Evolutionary conservation across 1,140 invertebrate species (phyloP), one percentile per base, ranked within the genome.

Genomic region (Leptopilina boulardi): DNA sequence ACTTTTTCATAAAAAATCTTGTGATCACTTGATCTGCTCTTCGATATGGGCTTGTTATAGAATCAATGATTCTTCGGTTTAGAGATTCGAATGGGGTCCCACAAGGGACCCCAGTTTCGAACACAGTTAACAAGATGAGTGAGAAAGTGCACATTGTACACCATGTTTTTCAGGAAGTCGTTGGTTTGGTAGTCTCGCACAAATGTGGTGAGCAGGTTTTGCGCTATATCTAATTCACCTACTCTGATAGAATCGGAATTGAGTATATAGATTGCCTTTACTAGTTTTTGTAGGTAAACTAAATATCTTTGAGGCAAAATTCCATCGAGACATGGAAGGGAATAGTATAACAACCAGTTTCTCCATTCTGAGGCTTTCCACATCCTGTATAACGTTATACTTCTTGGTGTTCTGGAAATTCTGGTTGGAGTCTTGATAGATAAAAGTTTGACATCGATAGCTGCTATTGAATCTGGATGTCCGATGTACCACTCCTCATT

Each of bases 331-430:
- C 74, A 51, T 42, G 75, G 54, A n/a, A 74, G 77, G 23, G 51
- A 47, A 70, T 70, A 75, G 19, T 78, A 78, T 0, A 78, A 9
- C 0, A 78, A 6, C 19, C 30, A 75, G 11, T 75, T 78, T 75
- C 73, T 34, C 71, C 72, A 74, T 66, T 79, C 78, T n/a, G 78
- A 44, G 0, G 71, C 78, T 71, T 76, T 79, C 78, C 78, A 76
- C 30, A 71, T 74, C 19, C 41, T 1, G 38, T 18, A 47, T 19
- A 66, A 19, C 0, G 51, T 26, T 1, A 76, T 34, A 2, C 18
- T 21, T 11, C 74, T 23, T 26, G 71, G 42, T 23, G 70, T 66
- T 9, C 77, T 38, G 15, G 74, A 79, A 21, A 76, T 70, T 47
- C 77, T 34, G 47, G 13, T 79, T 26, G 70, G 71, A 3, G 44